Conservation (phyloP, 2,888 invertebrate species). For the Tetheella fluctuosa region DNA sequence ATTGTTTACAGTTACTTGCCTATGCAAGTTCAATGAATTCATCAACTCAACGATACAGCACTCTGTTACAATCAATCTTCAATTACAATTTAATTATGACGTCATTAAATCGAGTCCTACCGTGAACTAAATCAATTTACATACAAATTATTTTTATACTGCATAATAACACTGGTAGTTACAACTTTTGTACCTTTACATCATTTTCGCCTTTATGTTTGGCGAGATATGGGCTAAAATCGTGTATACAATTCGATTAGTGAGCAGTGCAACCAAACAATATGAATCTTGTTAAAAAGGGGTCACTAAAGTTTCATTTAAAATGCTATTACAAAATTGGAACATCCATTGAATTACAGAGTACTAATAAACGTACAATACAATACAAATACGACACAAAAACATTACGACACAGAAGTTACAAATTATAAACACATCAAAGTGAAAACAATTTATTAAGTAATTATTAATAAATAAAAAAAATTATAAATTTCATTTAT, state of each 20-base stretch:
- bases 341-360: constrained; percentile 11
- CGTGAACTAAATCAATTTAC: not conserved
- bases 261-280: constrained; percentile 18
- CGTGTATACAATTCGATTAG: not conserved
- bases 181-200: not conserved
- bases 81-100: not conserved
- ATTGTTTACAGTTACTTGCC: too few relatives aligned
- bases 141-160: constrained; percentile 1
- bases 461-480: too few relatives aligned
- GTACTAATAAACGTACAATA: constrained; percentile 8
- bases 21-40: too few relatives aligned
- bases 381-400: too few relatives aligned
- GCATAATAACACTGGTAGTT: not conserved
- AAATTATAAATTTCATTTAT: too few relatives aligned
- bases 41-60: too few relatives aligned
- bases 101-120: not conserved
- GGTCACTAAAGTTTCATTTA: constrained; percentile 19
- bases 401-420: too few relatives aligned
- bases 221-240: not conserved
- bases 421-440: too few relatives aligned
- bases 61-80: not conserved
- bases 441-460: too few relatives aligned
- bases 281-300: constrained; percentile 18
- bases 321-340: not conserved
- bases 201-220: not conserved